Conservation (phyloP, 2,888 invertebrate species). For the Epinotia nisella region DNA sequence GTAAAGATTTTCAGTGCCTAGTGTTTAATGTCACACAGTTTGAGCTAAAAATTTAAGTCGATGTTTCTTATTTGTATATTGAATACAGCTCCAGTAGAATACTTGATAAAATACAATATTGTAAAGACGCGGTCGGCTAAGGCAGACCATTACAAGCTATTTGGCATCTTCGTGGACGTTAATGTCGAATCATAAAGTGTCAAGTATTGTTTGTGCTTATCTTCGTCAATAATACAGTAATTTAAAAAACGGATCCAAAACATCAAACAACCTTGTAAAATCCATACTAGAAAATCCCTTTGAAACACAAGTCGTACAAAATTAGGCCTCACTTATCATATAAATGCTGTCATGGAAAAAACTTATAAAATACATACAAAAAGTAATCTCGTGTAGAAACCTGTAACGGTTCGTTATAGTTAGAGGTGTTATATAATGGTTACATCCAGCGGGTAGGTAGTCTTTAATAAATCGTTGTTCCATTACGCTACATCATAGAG, state of each 20-base stretch:
- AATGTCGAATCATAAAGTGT: constrained; percentile 68
- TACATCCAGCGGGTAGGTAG: constrained; percentile 64
- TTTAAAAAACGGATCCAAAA: constrained; percentile 48
- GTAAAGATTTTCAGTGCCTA: constrained; percentile 61
- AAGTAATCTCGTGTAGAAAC: constrained; percentile 60
- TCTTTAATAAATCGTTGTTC: constrained; percentile 79
- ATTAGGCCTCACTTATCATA: constrained; percentile 79
- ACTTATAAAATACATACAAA: constrained; percentile 69
- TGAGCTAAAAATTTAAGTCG: constrained; percentile 60
- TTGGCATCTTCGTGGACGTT: constrained; percentile 83
- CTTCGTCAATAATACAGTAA: constrained; percentile 26
- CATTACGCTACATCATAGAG: constrained; percentile 64
- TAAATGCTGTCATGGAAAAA: constrained; percentile 81
- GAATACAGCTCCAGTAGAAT: constrained; percentile 56
- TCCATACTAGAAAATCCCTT: constrained; percentile 58
- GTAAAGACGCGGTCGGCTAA: constrained; percentile 57
- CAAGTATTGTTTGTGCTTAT: constrained; percentile 64
- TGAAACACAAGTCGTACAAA: constrained; percentile 66
- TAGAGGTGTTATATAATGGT: constrained; percentile 36
- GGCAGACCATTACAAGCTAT: constrained; percentile 74
- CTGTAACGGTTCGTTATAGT: constrained; percentile 29
- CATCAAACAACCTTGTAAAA: constrained; percentile 60
- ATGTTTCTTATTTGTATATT: constrained; percentile 54
- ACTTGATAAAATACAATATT: constrained; percentile 57
- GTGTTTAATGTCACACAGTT: constrained; percentile 61